Base-by-base conservation (phyloP, 2,888 invertebrate genomes). In the Himalopsyche anomala region DNA sequence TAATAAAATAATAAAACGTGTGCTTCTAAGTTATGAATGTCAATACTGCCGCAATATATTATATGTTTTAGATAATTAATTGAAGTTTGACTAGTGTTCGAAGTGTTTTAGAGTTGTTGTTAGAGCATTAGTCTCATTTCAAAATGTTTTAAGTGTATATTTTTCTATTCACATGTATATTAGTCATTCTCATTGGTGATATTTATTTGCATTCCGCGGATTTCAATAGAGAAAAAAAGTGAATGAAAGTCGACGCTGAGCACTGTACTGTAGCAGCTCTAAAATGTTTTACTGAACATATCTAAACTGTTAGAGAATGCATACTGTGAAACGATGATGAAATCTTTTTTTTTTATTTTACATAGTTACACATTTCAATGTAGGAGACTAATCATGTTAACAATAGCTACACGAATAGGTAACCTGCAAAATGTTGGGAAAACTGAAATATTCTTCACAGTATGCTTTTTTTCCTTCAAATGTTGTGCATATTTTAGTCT, bases 171-270 rank as follows among this genome's bases (percentile, higher is more conserved):
- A 42, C 51, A 17, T 83, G 82, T 85, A 83, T 80, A 85, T 45
- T 86, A 83, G 80, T 86, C 80, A 86, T 86, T 83, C 40, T 86
- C 62, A 62, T 62, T 86, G 55, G 85, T 86, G 85, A 86, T 86
- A 86, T 86, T 80, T 83, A 83, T 86, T 86, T 80, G 55, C 85
- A 86, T 86, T 86, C 85, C 85, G 62, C 51, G 28, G 81, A 45
- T 42, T 81, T 45, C 15, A 80, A 38, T 80, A 42, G 80, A 19
- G 62, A 5, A 62, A 19, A 28, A 62, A 62, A 19, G 80, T 36
- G 62, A 62, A 62, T 62, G 62, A 62, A 19, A 62, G 62, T 62
- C 19, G n/a, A 19, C 28, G 28, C 62, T 3, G 62, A 62, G 62
- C 62, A 62, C 19, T 62, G 62, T 62, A 62, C 62, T 19, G 62